Percentiles rank a stretch among this genome's conserved stretches.
phyloP scores from a whole-genome alignment of 1,140 invertebrate genomes.

The Plutomurus gul region DNA sequence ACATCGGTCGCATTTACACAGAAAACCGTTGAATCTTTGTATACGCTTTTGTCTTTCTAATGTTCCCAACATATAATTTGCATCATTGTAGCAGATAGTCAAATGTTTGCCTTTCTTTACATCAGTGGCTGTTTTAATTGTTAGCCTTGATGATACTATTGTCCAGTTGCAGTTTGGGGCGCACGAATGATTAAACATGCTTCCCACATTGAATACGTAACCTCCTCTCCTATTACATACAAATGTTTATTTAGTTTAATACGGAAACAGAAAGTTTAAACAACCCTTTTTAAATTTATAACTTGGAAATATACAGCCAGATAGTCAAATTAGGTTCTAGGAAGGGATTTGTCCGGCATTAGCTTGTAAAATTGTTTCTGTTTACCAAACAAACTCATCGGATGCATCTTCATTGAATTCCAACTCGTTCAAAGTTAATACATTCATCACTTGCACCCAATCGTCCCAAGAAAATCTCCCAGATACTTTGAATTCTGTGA shows the following conservation, averaged over 20 bases:
- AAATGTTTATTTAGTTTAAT: constrained; percentile 56
- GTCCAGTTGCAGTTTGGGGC: constrained; percentile 23
- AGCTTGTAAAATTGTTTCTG: too few species aligned
- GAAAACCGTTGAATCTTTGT: not conserved
- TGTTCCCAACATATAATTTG: not conserved
- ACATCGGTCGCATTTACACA: constrained; percentile 36
- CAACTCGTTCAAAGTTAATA: not conserved
- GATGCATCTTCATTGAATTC: not conserved
- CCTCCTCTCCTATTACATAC: not conserved
- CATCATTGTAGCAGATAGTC: not conserved
- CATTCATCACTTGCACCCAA: not conserved
- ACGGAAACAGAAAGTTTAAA: constrained; percentile 56
- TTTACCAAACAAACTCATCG: too few species aligned
- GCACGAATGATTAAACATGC: constrained; percentile 33
- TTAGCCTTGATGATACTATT: constrained; percentile 1
- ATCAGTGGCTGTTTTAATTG: constrained; percentile 15
- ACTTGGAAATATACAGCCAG: too few species aligned
- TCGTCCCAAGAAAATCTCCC: not conserved
- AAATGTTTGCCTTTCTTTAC: constrained; percentile 29
- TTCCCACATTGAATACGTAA: not conserved
- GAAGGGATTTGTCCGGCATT: too few species aligned
- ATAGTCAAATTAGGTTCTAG: too few species aligned
- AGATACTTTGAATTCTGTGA: not conserved
- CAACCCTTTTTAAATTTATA: not conserved
- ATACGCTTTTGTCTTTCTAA: not conserved